A percentile compares a stretch with the other conserved stretches of the same genome.
Evolutionary conservation across 2,797 vertebrate species (phyloP).

Genomic region (Enoplosus armatus): DNA sequence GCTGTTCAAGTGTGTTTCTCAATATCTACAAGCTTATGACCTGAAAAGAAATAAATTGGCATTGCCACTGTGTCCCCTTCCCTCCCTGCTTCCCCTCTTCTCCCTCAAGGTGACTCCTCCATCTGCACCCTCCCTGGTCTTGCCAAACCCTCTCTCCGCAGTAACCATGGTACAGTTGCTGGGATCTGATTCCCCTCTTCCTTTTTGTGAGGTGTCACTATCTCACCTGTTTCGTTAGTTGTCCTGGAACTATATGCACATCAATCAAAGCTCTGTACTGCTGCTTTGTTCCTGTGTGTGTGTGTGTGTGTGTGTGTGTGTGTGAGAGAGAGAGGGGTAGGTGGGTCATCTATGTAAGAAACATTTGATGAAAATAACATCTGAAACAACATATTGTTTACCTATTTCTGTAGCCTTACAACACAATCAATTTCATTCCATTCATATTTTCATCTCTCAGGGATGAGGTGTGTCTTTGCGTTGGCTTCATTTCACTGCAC

Average conservation of each 20-base stretch:
- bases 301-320: conserved; percentile 16
- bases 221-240: conserved; percentile 52
- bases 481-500: conserved; percentile 58
- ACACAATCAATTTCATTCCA: background rate
- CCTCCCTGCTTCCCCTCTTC: conserved; percentile 58
- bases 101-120: conserved; percentile 85
- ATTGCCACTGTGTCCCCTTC: conserved; percentile 40
- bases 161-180: conserved; percentile 46
- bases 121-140: conserved; percentile 77
- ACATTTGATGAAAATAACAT: conserved; percentile 10
- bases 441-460: conserved; percentile 33
- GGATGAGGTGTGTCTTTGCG: conserved; percentile 31
- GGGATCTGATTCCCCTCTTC: conserved; percentile 36
- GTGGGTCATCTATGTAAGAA: conserved; percentile 33
- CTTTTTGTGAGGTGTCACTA: conserved; percentile 37
- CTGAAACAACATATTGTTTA: conserved; percentile 23
- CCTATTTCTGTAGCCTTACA: conserved; percentile 5
- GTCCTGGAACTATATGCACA: conserved; percentile 31
- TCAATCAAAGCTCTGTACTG: conserved; percentile 43
- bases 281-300: conserved; percentile 24
- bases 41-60: conserved; percentile 70
- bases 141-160: conserved; percentile 72
- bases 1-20: conserved; percentile 20
- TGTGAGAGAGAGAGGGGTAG: background rate
- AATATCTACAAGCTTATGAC: conserved; percentile 54